phyloP scores from a whole-genome alignment of 1,140 invertebrate genomes.

The Asobara japonica region DNA sequence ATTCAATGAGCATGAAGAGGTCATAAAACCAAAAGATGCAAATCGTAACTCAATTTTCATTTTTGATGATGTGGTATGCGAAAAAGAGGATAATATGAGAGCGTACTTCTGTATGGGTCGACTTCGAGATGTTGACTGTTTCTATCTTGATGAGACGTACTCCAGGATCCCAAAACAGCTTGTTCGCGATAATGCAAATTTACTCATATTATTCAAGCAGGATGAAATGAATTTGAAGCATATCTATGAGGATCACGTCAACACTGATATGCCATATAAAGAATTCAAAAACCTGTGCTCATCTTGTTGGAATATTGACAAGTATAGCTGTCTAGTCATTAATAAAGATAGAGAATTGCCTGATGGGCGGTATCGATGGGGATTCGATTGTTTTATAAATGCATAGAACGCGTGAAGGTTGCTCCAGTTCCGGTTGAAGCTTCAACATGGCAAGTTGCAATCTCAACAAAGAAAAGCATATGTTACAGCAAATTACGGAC shows the following conservation, averaged over 20 bases:
- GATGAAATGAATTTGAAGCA: slow-evolving; percentile 34
- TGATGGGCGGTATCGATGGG: slow-evolving; percentile 43
- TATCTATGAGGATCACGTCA: slow-evolving; percentile 33
- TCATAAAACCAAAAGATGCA: no score
- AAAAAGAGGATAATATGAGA: no score
- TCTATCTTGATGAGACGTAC: not conserved
- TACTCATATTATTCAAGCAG: slow-evolving; percentile 25
- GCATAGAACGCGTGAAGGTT: not conserved
- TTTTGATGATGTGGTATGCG: no score
- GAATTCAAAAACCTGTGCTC: slow-evolving; percentile 39
- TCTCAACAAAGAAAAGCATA: not conserved
- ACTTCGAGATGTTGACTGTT: not conserved
- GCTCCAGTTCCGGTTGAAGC: not conserved
- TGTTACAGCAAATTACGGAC: not conserved
- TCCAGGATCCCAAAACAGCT: slow-evolving; percentile 32
- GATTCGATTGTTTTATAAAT: slow-evolving; percentile 45
- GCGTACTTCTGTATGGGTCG: not conserved
- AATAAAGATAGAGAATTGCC: slow-evolving; percentile 46
- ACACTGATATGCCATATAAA: slow-evolving; percentile 32
- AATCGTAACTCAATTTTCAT: no score
- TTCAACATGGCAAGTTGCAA: not conserved
- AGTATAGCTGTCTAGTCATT: slow-evolving; percentile 48
- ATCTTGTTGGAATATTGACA: slow-evolving; percentile 36
- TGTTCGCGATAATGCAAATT: slow-evolving; percentile 30
- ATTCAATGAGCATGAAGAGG: slow-evolving; percentile 28